phyloP scores from a whole-genome alignment of 2,113 vertebrate genomes.

The Todiramphus chloris region DNA sequence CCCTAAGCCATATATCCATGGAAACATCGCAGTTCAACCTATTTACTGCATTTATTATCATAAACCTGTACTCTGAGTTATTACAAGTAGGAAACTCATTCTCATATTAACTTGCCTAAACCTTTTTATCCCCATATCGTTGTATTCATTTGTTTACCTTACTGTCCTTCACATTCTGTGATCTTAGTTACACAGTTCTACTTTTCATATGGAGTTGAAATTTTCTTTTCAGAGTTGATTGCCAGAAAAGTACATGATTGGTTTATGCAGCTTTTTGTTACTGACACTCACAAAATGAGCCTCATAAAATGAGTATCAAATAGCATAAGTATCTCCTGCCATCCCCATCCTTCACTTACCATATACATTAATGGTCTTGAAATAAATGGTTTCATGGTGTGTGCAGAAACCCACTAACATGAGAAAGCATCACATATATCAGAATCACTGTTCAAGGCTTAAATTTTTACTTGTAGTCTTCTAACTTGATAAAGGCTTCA shows the following conservation, averaged over 20 bases:
- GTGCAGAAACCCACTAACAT: background rate
- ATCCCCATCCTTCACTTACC: background rate
- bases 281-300: background rate
- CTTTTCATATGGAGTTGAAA: background rate
- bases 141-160: background rate
- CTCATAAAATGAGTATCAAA: background rate
- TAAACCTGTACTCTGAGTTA: background rate
- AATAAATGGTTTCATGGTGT: background rate
- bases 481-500: background rate
- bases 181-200: background rate
- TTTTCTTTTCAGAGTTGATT: background rate
- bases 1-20: background rate
- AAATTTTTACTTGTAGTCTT: background rate
- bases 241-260: background rate
- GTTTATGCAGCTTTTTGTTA: background rate
- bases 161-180: background rate
- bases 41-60: background rate
- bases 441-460: background rate
- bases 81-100: background rate
- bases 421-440: background rate
- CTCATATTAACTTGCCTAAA: background rate
- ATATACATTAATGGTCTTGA: background rate
- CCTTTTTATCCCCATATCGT: background rate
- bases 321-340: background rate
- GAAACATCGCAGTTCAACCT: background rate